Evolutionary conservation across 2,113 vertebrate species (phyloP), one percentile per base, ranked within the genome.

Genomic region (Tetraodon nigroviridis): DNA sequence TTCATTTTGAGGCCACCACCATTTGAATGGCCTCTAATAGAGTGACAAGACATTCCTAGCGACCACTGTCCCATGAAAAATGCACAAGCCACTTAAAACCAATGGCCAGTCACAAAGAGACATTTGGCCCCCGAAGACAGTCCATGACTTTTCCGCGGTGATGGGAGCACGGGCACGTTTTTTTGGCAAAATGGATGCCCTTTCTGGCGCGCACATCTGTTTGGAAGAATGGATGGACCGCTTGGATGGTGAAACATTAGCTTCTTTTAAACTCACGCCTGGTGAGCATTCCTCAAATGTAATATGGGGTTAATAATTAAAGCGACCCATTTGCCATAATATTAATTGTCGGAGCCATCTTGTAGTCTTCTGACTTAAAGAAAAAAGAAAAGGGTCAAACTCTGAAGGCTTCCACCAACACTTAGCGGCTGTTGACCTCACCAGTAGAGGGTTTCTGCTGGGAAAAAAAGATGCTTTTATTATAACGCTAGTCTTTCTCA

Each of bases 31-130:
- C 64, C 75, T 75, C 83, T 88, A 87, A 88, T 87, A 88, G 85
- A 81, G 81, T 83, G 79, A 90, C 81, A 78, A 85, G 84, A 89
- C 84, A 82, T 84, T 87, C 81, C 72, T 78, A 69, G 48, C 71
- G 70, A 83, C 83, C 82, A 80, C 76, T 67, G 75, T 69, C 63
- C 75, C 83, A 90, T 90, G 81, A 90, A 90, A 92, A 87, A 91
- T 90, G 88, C 86, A 91, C 83, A 73, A 88, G 75, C 83, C 86
- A 89, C 88, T 90, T 91, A 89, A 90, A 89, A 88, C 71, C 87
- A 83, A 83, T 69, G 87, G 81, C 81, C 78, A 81, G 82, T 84
- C 71, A 81, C 73, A 71, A 80, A 78, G 78, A 87, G 84, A 84
- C 84, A 81, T 73, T 81, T 73, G 58, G 82, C 72, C 83, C 88